Conservation (phyloP, 2,888 invertebrate species). For the Dromius quadrimaculatus region DNA sequence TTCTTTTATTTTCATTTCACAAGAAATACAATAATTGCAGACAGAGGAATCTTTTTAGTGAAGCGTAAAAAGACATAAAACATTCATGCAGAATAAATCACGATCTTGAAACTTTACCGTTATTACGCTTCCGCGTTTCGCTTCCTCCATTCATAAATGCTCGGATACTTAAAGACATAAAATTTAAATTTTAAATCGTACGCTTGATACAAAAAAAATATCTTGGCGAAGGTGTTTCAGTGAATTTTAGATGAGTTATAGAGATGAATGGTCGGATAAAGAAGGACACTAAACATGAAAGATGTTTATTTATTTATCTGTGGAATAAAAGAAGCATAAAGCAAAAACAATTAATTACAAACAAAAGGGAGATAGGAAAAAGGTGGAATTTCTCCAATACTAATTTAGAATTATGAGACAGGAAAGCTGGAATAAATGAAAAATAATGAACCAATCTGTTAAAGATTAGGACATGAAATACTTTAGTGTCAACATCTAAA, state of each 20-base stretch:
- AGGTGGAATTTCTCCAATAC: too few relatives aligned
- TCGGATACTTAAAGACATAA: not conserved
- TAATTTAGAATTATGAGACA: too few relatives aligned
- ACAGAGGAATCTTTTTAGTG: conserved; percentile 10
- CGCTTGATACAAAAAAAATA: not conserved
- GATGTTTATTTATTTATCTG: too few relatives aligned
- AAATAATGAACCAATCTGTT: too few relatives aligned
- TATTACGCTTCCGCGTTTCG: not conserved
- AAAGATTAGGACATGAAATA: too few relatives aligned
- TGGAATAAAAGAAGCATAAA: too few relatives aligned
- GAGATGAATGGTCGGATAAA: too few relatives aligned
- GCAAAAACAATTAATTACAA: too few relatives aligned
- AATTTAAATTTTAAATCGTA: conserved; percentile 29
- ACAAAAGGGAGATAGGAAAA: too few relatives aligned
- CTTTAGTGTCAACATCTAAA: too few relatives aligned
- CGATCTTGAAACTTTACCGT: not conserved
- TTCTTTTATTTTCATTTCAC: not conserved
- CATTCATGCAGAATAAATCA: conserved; percentile 10
- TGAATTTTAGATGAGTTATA: not conserved
- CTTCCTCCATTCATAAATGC: not conserved
- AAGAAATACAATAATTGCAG: conserved; percentile 1
- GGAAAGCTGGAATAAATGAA: too few relatives aligned
- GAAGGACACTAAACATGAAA: too few relatives aligned
- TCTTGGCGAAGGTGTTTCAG: not conserved
- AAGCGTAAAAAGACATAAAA: conserved; percentile 14